These are phyloP conservation scores for Tapirus indicus DNA, from an alignment of 2,797 vertebrate species.

Conservation along the genomic window DNA sequence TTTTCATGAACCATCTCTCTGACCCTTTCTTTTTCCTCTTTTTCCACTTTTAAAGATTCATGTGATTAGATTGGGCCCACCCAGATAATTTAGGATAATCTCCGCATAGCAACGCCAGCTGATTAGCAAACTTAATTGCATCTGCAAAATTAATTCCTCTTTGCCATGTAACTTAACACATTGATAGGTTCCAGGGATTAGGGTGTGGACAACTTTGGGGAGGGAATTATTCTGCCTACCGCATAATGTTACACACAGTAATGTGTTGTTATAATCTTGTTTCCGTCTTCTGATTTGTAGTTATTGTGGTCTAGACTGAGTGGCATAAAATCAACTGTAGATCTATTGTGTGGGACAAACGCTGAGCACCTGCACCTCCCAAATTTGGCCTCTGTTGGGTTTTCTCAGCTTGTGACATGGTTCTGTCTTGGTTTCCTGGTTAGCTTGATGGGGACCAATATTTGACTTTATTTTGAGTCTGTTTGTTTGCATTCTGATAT, in stretches of 20 bases:
- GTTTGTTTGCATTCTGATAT: background rate
- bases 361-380: background rate
- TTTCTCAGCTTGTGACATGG: background rate
- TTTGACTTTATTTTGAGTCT: background rate
- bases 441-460: background rate
- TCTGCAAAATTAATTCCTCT: background rate
- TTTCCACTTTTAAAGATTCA: background rate
- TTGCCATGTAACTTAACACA: conserved; percentile 11
- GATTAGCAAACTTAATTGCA: background rate
- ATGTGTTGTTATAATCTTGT: background rate
- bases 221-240: background rate
- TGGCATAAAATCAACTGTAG: background rate
- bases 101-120: background rate
- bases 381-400: background rate
- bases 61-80: background rate
- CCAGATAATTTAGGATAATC: background rate
- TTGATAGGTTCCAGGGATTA: background rate
- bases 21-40: background rate
- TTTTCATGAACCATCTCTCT: background rate
- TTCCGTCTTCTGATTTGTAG: conserved; percentile 29
- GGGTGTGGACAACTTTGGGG: background rate
- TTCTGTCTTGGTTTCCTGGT: background rate
- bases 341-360: background rate
- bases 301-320: background rate
- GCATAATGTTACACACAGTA: background rate